Evolutionary conservation across 2,113 vertebrate species (phyloP).

Genomic region (Catharus bicknelli): DNA sequence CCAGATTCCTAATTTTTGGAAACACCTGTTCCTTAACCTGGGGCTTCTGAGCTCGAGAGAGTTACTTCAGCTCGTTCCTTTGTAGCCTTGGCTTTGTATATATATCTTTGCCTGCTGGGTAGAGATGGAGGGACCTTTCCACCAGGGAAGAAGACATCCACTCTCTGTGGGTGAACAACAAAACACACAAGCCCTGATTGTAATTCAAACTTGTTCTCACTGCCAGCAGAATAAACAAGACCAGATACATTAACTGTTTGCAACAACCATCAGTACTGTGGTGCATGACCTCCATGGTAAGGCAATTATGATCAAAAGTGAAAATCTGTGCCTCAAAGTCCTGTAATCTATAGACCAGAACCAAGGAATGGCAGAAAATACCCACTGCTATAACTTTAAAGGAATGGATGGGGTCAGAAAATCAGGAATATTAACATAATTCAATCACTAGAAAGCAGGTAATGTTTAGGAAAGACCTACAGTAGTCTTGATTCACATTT

Average conservation of each 20-base stretch:
- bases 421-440: neutral
- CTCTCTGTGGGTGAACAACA: neutral
- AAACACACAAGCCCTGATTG: neutral
- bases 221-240: neutral
- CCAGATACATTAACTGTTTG: neutral
- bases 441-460: neutral
- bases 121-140: neutral
- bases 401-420: neutral
- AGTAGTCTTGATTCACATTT: neutral
- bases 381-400: neutral
- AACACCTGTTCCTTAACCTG: slow-evolving; percentile 58
- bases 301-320: neutral
- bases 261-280: neutral
- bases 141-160: neutral
- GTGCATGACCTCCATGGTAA: neutral
- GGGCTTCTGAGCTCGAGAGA: neutral
- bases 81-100: neutral
- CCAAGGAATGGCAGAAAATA: neutral
- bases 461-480: neutral
- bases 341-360: neutral
- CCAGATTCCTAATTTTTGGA: slow-evolving; percentile 40
- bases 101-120: neutral
- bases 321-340: neutral
- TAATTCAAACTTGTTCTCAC: neutral
- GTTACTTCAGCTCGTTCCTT: neutral